Evolutionary conservation across 2,113 vertebrate genomes (phyloP), one percentile per base, ranked within the genome.

Genomic region (Aramus guarauna): DNA sequence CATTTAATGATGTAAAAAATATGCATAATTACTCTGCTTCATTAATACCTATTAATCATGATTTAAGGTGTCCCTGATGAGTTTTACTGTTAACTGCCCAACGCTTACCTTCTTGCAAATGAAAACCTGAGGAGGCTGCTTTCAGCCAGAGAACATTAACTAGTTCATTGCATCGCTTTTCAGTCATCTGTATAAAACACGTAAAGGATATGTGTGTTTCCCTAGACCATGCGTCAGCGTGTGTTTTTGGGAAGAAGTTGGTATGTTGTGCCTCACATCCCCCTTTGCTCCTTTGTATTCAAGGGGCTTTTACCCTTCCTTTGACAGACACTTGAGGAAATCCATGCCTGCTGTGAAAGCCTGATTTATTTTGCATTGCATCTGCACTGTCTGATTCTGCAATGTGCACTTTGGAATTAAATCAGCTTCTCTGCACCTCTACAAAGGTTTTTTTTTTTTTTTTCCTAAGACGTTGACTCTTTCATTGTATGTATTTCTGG

Each of bases 271-370:
- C 56, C 73, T 91, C 83, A 45, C 94, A 94, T 95, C 43, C 19
- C 22, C 2, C 15, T 85, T 94, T 88, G 76, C 92, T 95, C 60
- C 69, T 96, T 92, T 87, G 80, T 78, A 91, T 92, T 96, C 91
- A 75, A 58, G 48, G 79, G 48, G 52, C 29, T 96, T 92, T 94
- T 95, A 92, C 92, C 91, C 94, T 88, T 92, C 58, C 29, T 87
- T 43, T 82, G 80, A 78, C 87, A 95, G 88, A 87, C 62, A 87
- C 69, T 94, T 94, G 86, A 94, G 73, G 73, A 96, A 92, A 78
- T 75, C 45, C 73, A 64, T 41, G 48, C 92, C 95, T 96, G 91
- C 96, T 97, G 95, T 87, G 96, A 95, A 72, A 91, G 22, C 64
- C 64, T 63, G 59, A 84, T 96, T 95, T 88, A 89, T 94, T 96